Conservation (phyloP, 2,888 invertebrate genomes). For the Tenthredo mesomela region DNA sequence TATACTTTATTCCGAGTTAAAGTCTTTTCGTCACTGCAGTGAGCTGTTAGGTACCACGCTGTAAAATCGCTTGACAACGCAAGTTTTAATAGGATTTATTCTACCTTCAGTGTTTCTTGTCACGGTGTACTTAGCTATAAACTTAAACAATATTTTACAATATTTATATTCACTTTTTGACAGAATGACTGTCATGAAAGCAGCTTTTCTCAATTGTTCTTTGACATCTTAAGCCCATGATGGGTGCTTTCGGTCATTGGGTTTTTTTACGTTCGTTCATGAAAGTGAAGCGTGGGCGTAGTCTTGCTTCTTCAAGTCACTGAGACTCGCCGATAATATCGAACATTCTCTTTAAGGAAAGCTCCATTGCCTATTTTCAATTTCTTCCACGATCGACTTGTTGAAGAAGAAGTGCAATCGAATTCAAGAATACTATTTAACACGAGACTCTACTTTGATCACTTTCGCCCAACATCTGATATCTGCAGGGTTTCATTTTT, state of each 20-base stretch:
- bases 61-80: background rate
- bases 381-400: conserved; percentile 9
- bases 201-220: background rate
- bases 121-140: background rate
- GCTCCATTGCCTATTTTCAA: background rate
- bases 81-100: conserved; percentile 14
- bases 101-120: background rate
- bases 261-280: background rate
- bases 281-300: background rate
- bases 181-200: background rate
- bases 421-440: background rate
- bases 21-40: background rate
- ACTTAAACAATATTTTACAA: background rate
- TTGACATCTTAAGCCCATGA: background rate
- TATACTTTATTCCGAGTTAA: background rate
- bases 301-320: background rate
- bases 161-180: background rate
- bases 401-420: background rate
- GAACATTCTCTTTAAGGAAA: conserved; percentile 32
- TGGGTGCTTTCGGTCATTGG: background rate
- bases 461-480: background rate
- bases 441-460: background rate
- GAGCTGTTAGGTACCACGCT: background rate
- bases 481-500: background rate
- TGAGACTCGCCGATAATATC: background rate